Conservation (phyloP, 2,797 vertebrate species). For the Eutrigla gurnardus region DNA sequence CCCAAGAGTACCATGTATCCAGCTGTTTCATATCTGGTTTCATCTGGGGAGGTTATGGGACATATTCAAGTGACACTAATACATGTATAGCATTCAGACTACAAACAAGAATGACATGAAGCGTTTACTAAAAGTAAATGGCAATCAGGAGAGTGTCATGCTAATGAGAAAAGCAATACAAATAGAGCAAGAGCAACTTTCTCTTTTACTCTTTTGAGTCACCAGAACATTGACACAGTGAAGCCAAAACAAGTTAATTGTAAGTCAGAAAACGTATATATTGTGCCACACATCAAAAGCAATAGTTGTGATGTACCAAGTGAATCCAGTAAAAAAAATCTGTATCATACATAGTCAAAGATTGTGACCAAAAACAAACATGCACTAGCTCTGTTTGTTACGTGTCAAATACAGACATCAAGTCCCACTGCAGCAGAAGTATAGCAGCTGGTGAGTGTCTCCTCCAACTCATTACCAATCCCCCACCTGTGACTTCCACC, state of each 20-base stretch:
- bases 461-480: slow-evolving; percentile 79
- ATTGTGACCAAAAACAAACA: slow-evolving; percentile 1
- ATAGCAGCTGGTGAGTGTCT: slow-evolving; percentile 73
- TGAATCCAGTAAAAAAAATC: slow-evolving; percentile 4
- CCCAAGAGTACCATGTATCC: slow-evolving; percentile 36
- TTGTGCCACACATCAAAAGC: not conserved
- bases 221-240: not conserved
- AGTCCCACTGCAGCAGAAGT: slow-evolving; percentile 58
- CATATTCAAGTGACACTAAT: slow-evolving; percentile 17
- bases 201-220: not conserved
- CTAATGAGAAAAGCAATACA: not conserved
- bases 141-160: not conserved
- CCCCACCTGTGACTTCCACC: slow-evolving; percentile 80
- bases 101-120: slow-evolving; percentile 18
- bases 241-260: not conserved
- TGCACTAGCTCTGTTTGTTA: slow-evolving; percentile 41
- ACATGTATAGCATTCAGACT: not conserved
- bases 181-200: not conserved
- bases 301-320: not conserved
- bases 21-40: slow-evolving; percentile 52
- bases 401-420: slow-evolving; percentile 63
- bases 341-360: slow-evolving; percentile 5
- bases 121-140: slow-evolving; percentile 10
- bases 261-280: not conserved
- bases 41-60: slow-evolving; percentile 1